Conservation (phyloP, 2,888 invertebrate genomes). For the Allophyes oxyacanthae region DNA sequence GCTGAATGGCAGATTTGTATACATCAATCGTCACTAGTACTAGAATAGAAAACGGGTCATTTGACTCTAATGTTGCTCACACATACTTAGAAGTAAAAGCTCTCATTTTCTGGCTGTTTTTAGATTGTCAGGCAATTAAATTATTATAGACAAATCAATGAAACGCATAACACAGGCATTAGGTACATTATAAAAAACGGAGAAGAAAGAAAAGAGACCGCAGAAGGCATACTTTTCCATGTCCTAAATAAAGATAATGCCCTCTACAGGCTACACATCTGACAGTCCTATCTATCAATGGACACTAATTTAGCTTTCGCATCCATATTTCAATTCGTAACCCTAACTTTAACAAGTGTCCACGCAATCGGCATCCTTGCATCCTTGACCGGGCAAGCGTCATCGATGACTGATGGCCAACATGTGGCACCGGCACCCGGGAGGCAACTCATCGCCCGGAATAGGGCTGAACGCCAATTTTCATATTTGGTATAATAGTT, state of each 20-base stretch:
- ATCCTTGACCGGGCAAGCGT: slow-evolving; percentile 79
- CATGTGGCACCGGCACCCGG: slow-evolving; percentile 82
- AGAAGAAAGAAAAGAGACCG: no score
- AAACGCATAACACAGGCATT: no score
- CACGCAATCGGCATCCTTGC: slow-evolving; percentile 82
- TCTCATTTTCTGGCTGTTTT: not conserved
- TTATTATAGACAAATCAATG: no score
- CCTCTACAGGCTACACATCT: slow-evolving; percentile 6
- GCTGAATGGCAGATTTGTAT: slow-evolving; percentile 10
- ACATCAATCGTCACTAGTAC: slow-evolving; percentile 2
- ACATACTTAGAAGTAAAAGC: no score
- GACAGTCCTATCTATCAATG: slow-evolving; percentile 46
- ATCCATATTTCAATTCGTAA: slow-evolving; percentile 49
- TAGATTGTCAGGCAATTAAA: not conserved
- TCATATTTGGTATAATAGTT: slow-evolving; percentile 14
- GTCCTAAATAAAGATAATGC: no score
- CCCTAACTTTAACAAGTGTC: slow-evolving; percentile 72
- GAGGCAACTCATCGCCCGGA: slow-evolving; percentile 76
- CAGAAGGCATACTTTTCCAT: no score
- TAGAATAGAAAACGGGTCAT: not conserved
- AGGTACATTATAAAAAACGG: no score
- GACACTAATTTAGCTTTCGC: slow-evolving; percentile 40
- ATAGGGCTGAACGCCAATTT: slow-evolving; percentile 68
- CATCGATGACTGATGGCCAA: slow-evolving; percentile 86
- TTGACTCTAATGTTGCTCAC: not conserved